These are phyloP conservation scores for Xiphophorus hellerii DNA, from an alignment of 2,113 vertebrate species.

Conservation along the genomic window DNA sequence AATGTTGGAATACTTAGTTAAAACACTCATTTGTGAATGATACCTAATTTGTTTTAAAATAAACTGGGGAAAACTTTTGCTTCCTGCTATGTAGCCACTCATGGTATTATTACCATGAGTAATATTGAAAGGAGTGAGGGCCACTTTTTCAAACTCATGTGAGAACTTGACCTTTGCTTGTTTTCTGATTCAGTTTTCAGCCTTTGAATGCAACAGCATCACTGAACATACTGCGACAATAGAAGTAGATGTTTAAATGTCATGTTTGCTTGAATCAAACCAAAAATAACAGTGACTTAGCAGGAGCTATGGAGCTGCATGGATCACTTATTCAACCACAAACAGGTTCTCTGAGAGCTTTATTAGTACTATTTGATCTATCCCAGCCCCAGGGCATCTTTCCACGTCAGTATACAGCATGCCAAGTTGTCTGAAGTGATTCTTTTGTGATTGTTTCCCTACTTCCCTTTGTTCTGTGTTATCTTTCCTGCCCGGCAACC, in stretches of 20 bases:
- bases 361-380: conserved; percentile 14
- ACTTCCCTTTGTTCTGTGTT: conserved; percentile 76
- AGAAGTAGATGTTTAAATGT: neutral
- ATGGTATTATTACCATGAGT: too few species aligned
- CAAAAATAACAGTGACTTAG: conserved; percentile 15
- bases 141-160: too few species aligned
- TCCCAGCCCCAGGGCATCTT: conserved; percentile 4
- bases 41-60: too few species aligned
- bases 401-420: conserved; percentile 20
- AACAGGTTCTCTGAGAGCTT: neutral
- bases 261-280: conserved; percentile 1
- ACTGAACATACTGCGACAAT: neutral
- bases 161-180: neutral
- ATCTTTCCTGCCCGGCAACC: conserved; percentile 51
- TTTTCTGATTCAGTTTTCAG: neutral
- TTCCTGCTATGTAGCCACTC: too few species aligned
- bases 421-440: conserved; percentile 54
- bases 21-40: too few species aligned
- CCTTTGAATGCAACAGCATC: neutral
- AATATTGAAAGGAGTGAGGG: too few species aligned
- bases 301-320: neutral
- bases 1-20: too few species aligned
- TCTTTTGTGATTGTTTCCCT: conserved; percentile 67
- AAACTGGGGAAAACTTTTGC: too few species aligned
- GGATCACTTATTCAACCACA: neutral